Evolutionary conservation across 1,140 invertebrate genomes (phyloP).

Genomic region (Grapholita molesta): DNA sequence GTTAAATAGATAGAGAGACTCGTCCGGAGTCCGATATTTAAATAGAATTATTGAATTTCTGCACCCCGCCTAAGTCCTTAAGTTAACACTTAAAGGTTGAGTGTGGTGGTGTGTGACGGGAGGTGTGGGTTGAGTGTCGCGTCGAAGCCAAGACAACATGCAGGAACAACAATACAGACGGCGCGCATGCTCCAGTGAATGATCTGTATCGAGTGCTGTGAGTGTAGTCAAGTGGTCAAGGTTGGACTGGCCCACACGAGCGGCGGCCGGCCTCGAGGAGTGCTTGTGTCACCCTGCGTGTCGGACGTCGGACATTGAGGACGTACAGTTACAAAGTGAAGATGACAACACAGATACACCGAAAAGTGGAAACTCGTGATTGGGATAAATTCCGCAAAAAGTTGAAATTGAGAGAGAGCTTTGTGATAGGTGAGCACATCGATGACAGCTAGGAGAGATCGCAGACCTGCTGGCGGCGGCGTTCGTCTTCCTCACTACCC

Average conservation of each 20-base stretch:
- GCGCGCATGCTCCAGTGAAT: slow-evolving; percentile 66
- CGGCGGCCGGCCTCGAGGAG: slow-evolving; percentile 43
- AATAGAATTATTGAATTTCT: slow-evolving; percentile 17
- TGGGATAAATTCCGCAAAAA: slow-evolving; percentile 57
- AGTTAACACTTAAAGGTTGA: slow-evolving; percentile 14
- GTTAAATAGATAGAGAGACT: slow-evolving; percentile 30
- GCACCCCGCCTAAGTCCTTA: background rate
- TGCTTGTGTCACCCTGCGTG: slow-evolving; percentile 55
- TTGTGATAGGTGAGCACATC: slow-evolving; percentile 65
- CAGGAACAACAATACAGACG: slow-evolving; percentile 66
- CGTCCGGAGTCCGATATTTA: slow-evolving; percentile 14
- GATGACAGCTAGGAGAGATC: slow-evolving; percentile 70
- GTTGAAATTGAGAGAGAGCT: slow-evolving; percentile 50
- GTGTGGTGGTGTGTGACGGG: slow-evolving; percentile 20
- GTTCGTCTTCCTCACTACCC: slow-evolving; percentile 79
- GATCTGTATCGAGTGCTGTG: slow-evolving; percentile 64
- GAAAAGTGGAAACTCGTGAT: slow-evolving; percentile 69
- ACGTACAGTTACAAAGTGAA: slow-evolving; percentile 56
- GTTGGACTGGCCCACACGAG: slow-evolving; percentile 41
- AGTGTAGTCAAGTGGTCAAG: slow-evolving; percentile 20
- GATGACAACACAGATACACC: slow-evolving; percentile 65
- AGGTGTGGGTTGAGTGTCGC: slow-evolving; percentile 33
- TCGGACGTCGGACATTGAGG: slow-evolving; percentile 52
- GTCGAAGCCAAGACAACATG: slow-evolving; percentile 75
- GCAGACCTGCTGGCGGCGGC: slow-evolving; percentile 76